phyloP scores from a whole-genome alignment of 2,797 vertebrate genomes.

The Rhincodon typus region DNA sequence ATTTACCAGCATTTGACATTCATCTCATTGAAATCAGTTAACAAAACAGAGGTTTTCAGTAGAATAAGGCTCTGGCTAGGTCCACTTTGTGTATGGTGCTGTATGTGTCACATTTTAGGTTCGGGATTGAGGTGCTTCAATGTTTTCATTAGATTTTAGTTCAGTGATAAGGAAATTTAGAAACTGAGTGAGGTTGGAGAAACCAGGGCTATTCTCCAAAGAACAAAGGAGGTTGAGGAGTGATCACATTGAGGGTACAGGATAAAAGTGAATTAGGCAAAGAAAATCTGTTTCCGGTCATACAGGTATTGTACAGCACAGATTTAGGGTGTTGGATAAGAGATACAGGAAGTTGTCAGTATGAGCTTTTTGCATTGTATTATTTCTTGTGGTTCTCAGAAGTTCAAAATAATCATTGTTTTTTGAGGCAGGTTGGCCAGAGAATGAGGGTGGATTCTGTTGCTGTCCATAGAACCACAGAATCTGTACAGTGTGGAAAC shows the following conservation, averaged over 20 bases:
- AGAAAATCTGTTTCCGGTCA: neutral
- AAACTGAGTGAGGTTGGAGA: neutral
- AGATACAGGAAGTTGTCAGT: too few species aligned
- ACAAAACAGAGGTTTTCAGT: neutral
- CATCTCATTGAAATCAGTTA: neutral
- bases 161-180: neutral
- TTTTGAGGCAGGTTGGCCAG: too few species aligned
- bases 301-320: too few species aligned
- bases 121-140: neutral
- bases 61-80: neutral
- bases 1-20: neutral
- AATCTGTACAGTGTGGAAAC: too few species aligned
- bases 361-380: too few species aligned
- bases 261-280: neutral
- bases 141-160: too few species aligned
- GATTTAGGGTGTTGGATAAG: too few species aligned
- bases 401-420: too few species aligned
- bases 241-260: neutral
- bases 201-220: neutral
- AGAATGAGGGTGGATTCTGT: too few species aligned
- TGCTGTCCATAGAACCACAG: too few species aligned
- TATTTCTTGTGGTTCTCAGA: too few species aligned
- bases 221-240: neutral
- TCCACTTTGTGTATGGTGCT: neutral
- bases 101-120: neutral